phyloP scores from a whole-genome alignment of 2,797 vertebrate genomes.

The Molossus alvarezi region DNA sequence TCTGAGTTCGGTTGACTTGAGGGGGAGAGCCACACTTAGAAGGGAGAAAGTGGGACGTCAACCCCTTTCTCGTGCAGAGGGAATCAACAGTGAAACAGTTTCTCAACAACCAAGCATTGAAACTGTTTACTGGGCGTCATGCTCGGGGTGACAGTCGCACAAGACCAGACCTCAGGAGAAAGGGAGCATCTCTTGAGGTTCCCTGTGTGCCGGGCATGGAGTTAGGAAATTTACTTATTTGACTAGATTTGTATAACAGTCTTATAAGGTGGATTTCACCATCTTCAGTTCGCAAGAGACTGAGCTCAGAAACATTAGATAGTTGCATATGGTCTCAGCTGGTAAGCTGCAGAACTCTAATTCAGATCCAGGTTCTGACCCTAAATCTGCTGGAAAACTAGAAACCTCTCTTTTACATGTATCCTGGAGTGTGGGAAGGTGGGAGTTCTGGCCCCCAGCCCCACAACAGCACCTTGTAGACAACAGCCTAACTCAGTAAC shows the following conservation, averaged over 20 bases:
- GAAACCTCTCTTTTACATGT: background rate
- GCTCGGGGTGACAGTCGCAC: background rate
- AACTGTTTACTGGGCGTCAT: background rate
- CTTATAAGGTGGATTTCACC: background rate
- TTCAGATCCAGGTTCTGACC: background rate
- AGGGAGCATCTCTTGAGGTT: background rate
- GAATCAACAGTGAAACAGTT: background rate
- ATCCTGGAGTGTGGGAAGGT: background rate
- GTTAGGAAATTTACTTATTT: background rate
- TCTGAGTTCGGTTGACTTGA: background rate
- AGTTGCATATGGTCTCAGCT: background rate
- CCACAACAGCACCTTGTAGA: background rate
- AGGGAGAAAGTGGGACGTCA: background rate
- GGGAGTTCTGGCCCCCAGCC: background rate
- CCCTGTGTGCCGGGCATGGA: background rate
- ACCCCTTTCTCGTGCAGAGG: background rate
- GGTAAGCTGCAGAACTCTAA: background rate
- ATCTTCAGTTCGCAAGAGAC: background rate
- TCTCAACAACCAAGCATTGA: background rate
- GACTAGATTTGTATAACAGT: background rate
- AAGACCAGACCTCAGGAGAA: background rate
- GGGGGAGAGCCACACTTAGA: background rate
- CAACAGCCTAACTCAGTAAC: background rate
- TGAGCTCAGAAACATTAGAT: background rate
- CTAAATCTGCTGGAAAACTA: background rate